Conservation (phyloP, 2,888 invertebrate species). For the Lasioglossum vierecki region DNA sequence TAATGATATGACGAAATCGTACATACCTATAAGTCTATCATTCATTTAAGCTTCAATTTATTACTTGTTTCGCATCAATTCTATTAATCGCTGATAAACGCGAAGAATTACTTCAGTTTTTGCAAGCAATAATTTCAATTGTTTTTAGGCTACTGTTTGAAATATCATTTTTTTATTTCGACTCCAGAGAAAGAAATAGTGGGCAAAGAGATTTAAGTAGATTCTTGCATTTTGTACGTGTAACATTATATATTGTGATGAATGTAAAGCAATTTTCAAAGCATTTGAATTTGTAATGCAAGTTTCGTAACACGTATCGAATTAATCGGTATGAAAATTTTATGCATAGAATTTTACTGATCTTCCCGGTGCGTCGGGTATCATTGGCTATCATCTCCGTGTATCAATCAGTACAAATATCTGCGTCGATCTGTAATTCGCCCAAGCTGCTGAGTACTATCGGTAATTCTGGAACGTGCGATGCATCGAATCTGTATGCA, state of each 20-base stretch:
- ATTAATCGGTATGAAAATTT: slow-evolving; percentile 9
- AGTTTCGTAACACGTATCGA: neutral
- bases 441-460: slow-evolving; percentile 79
- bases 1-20: neutral
- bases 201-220: neutral
- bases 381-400: slow-evolving; percentile 52
- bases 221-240: neutral
- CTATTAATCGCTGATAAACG: neutral
- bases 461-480: slow-evolving; percentile 80
- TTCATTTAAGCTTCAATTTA: neutral
- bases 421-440: slow-evolving; percentile 75
- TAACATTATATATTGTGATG: neutral
- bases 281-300: neutral
- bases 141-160: neutral
- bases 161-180: neutral
- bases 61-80: neutral
- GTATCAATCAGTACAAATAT: slow-evolving; percentile 68
- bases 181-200: neutral
- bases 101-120: neutral
- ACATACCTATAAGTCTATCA: neutral
- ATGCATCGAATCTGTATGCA: slow-evolving; percentile 76
- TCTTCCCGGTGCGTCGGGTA: slow-evolving; percentile 56
- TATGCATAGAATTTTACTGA: slow-evolving; percentile 63
- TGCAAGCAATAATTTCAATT: neutral
- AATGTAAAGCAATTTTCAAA: neutral